Evolutionary conservation across 2,888 invertebrate genomes (phyloP).

Genomic region (Dromius quadrimaculatus): DNA sequence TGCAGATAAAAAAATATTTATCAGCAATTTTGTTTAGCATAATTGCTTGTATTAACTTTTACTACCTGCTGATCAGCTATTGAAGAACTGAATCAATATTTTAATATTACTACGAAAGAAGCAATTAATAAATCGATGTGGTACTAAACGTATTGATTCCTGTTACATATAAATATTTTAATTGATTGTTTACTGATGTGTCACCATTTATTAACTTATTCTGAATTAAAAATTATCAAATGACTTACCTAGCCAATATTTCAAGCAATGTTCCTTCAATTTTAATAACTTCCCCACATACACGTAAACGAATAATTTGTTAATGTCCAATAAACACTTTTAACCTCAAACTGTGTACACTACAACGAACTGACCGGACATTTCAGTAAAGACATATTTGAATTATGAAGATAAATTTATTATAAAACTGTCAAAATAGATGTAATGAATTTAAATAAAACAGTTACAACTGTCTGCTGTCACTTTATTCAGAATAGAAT

Average conservation of each 20-base stretch:
- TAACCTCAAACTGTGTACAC: slow-evolving; percentile 15
- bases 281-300: neutral
- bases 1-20: too few species aligned
- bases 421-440: slow-evolving; percentile 24
- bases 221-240: slow-evolving; percentile 8
- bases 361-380: neutral
- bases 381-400: slow-evolving; percentile 9
- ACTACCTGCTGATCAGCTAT: too few species aligned
- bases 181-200: neutral
- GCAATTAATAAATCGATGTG: slow-evolving; percentile 4
- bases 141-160: slow-evolving; percentile 4
- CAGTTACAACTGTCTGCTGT: slow-evolving; percentile 16
- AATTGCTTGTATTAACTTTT: too few species aligned
- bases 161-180: slow-evolving; percentile 6
- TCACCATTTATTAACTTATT: slow-evolving; percentile 3
- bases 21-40: neutral
- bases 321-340: neutral
- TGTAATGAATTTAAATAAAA: neutral
- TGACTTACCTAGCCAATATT: neutral
- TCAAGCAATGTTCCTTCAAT: neutral
- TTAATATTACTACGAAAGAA: slow-evolving; percentile 12
- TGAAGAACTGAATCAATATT: slow-evolving; percentile 9
- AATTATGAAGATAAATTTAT: slow-evolving; percentile 3
- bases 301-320: slow-evolving; percentile 24
- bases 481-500: slow-evolving; percentile 26